A percentile compares a stretch with the other conserved stretches of the same genome.
Evolutionary conservation across 2,113 vertebrate species (phyloP).

Genomic region (Oreochromis spilurus): DNA sequence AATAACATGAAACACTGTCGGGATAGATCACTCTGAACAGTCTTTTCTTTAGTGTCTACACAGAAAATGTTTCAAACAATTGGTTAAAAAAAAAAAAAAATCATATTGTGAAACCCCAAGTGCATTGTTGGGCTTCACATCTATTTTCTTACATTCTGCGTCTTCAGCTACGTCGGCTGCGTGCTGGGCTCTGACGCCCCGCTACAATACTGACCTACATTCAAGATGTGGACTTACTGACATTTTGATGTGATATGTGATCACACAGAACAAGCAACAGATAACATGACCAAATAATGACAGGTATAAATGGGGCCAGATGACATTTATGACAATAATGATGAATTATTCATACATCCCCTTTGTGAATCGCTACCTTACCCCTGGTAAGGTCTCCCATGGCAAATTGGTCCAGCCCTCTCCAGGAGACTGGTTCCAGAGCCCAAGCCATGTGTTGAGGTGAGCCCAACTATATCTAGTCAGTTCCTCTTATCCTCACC

Average conservation of each 20-base stretch:
- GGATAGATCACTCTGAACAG: not conserved
- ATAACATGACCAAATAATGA: not conserved
- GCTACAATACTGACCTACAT: constrained; percentile 13
- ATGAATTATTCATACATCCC: not conserved
- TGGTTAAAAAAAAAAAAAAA: not conserved
- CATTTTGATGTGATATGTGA: not conserved
- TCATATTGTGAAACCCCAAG: not conserved
- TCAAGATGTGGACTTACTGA: not conserved
- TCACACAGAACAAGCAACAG: not conserved
- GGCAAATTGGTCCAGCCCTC: not conserved
- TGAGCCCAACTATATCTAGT: not conserved
- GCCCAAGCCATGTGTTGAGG: not conserved
- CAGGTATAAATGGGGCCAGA: not conserved
- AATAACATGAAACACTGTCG: not conserved
- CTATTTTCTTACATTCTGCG: not conserved
- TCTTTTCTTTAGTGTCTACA: not conserved
- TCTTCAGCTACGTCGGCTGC: not conserved
- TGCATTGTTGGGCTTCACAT: not conserved
- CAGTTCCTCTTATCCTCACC: not conserved
- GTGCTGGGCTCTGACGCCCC: not conserved
- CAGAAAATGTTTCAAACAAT: not conserved
- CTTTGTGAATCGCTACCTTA: not conserved
- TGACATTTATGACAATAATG: not conserved
- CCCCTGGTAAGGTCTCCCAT: not conserved
- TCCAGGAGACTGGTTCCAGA: not conserved